These are phyloP conservation scores for Nematolebias whitei DNA, from an alignment of 2,113 vertebrate species.

Conservation along the genomic window DNA sequence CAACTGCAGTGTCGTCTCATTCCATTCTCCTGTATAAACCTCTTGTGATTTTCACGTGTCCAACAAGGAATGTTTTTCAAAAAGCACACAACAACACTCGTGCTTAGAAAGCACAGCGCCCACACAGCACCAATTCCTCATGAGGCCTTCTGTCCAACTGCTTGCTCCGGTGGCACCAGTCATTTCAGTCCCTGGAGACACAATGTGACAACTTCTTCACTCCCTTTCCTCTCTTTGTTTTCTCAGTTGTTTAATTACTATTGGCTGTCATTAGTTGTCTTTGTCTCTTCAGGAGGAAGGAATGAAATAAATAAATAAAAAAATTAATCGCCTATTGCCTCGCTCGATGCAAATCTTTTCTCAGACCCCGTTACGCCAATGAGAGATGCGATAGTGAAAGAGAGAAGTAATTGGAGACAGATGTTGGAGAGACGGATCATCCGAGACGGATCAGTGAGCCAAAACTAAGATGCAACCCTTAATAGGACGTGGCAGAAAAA, in stretches of 20 bases:
- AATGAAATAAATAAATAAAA: conserved; percentile 22
- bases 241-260: conserved; percentile 79
- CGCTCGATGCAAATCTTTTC: conserved; percentile 79
- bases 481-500: conserved; percentile 76
- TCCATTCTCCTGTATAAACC: background rate
- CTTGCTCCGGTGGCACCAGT: conserved; percentile 55
- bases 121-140: conserved; percentile 65
- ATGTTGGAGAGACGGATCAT: conserved; percentile 78
- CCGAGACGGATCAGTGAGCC: conserved; percentile 78
- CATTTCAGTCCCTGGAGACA: conserved; percentile 46
- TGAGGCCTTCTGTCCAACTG: conserved; percentile 53
- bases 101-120: conserved; percentile 36
- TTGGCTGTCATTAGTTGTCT: conserved; percentile 76
- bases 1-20: background rate
- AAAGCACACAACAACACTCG: conserved; percentile 24
- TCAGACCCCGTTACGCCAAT: conserved; percentile 75
- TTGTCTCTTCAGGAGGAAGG: conserved; percentile 66
- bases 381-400: conserved; percentile 72
- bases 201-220: conserved; percentile 74
- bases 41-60: conserved; percentile 10
- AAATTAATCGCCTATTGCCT: conserved; percentile 80
- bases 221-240: conserved; percentile 66
- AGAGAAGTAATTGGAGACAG: conserved; percentile 82
- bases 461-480: conserved; percentile 78
- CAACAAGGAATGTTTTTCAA: conserved; percentile 15